Percentiles rank a stretch among this genome's conserved stretches.
phyloP scores from a whole-genome alignment of 2,888 invertebrate species.

The Carterocephalus palaemon region DNA sequence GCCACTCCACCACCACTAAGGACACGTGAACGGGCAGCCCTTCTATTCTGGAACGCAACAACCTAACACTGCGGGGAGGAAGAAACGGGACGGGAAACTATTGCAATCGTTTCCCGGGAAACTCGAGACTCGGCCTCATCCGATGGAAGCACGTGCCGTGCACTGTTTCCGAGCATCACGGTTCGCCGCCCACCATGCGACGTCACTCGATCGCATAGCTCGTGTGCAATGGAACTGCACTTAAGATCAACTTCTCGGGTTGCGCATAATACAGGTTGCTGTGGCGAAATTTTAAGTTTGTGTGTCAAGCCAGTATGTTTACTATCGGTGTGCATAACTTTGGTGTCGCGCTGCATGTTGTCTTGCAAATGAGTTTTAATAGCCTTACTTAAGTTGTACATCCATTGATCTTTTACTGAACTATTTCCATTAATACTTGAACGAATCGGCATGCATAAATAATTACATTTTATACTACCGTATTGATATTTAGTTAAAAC shows the following conservation, averaged over 20 bases:
- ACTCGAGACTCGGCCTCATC: constrained; percentile 2
- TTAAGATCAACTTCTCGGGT: constrained; percentile 21
- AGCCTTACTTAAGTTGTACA: no score
- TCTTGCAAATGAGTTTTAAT: constrained; percentile 15
- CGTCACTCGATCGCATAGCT: constrained; percentile 8
- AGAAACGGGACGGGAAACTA: constrained; percentile 26
- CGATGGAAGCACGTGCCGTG: constrained; percentile 7
- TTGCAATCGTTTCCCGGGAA: constrained; percentile 1
- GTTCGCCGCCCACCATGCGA: constrained; percentile 3
- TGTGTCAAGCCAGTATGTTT: constrained; percentile 21
- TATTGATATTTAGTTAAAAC: no score
- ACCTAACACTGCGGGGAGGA: constrained; percentile 19
- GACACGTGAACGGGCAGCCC: constrained; percentile 51
- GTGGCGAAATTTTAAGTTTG: constrained; percentile 20
- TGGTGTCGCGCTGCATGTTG: constrained; percentile 1
- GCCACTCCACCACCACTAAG: constrained; percentile 42
- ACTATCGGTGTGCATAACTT: constrained; percentile 8
- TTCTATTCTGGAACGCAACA: constrained; percentile 41
- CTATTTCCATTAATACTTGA: no score
- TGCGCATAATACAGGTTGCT: constrained; percentile 20
- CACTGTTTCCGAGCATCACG: neutral
- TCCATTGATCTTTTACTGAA: no score
- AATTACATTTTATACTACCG: no score
- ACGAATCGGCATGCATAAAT: no score
- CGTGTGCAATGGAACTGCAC: constrained; percentile 21